These are phyloP conservation scores for Phasia obesa DNA, from an alignment of 2,888 invertebrate genomes.

Conservation along the genomic window DNA sequence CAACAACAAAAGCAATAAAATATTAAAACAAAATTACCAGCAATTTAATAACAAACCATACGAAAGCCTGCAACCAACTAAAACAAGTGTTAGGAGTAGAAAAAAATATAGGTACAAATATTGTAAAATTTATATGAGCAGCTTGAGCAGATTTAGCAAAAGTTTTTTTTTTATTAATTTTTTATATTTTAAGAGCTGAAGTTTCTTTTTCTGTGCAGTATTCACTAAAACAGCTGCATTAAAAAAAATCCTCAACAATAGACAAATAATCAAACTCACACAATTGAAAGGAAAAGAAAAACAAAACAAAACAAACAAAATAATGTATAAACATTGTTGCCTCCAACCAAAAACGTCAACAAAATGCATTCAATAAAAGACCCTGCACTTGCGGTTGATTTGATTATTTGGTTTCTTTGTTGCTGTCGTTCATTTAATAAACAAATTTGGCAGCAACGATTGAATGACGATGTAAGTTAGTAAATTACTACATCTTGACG, in stretches of 20 bases:
- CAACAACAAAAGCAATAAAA: slow-evolving; percentile 24
- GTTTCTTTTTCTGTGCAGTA: slow-evolving; percentile 18
- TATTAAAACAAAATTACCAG: slow-evolving; percentile 53
- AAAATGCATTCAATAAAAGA: slow-evolving; percentile 30
- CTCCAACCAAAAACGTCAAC: neutral
- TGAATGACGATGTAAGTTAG: slow-evolving; percentile 47
- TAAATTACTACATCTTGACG: slow-evolving; percentile 61
- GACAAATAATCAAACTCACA: slow-evolving; percentile 37
- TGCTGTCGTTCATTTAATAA: slow-evolving; percentile 19
- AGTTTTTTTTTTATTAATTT: slow-evolving; percentile 11
- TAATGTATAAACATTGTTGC: slow-evolving; percentile 1
- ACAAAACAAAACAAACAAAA: no score
- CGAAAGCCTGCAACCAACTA: slow-evolving; percentile 63
- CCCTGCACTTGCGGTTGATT: slow-evolving; percentile 53
- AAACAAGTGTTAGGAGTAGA: slow-evolving; percentile 29
- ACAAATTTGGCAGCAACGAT: slow-evolving; percentile 55
- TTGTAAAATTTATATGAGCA: neutral
- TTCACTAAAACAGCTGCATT: slow-evolving; percentile 48
- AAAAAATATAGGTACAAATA: neutral
- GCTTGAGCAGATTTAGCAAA: neutral
- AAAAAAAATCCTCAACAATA: slow-evolving; percentile 41
- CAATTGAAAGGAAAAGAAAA: slow-evolving; percentile 39
- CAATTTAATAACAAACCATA: slow-evolving; percentile 57
- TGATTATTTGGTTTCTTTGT: slow-evolving; percentile 13
- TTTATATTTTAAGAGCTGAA: slow-evolving; percentile 13